Conservation (phyloP, 1,140 invertebrate species). For the Saxidomus purpurata region DNA sequence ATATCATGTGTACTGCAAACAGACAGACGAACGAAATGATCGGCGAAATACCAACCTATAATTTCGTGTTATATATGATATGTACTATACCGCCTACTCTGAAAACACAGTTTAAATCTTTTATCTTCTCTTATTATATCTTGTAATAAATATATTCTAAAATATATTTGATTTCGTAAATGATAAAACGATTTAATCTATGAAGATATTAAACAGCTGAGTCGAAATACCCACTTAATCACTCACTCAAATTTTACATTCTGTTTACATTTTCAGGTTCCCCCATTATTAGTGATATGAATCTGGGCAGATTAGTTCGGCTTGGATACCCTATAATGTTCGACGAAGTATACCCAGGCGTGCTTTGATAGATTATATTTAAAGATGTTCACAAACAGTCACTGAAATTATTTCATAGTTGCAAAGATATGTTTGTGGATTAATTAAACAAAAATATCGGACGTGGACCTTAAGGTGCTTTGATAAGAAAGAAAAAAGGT, state of each 20-base stretch:
- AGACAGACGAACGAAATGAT: no score
- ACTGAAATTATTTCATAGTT: conserved; percentile 19
- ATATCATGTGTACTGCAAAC: no score
- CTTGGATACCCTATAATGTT: conserved; percentile 10
- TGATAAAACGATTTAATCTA: not conserved
- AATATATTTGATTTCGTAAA: conserved; percentile 7
- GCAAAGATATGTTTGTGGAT: not conserved
- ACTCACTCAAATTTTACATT: not conserved
- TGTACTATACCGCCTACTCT: no score
- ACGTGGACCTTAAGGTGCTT: not conserved
- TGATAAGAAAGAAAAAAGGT: not conserved
- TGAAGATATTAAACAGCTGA: not conserved
- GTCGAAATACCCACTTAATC: not conserved
- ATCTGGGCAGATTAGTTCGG: not conserved
- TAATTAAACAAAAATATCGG: not conserved
- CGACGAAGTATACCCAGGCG: not conserved
- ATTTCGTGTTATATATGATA: no score
- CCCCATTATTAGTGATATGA: not conserved
- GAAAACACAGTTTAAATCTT: no score
- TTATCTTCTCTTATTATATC: no score
- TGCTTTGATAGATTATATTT: not conserved
- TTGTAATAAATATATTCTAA: not conserved
- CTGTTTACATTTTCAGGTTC: conserved; percentile 4
- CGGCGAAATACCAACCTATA: no score
- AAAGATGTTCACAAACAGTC: not conserved